Evolutionary conservation across 2,888 invertebrate genomes (phyloP), one percentile per base, ranked within the genome.

Genomic region (Drepanosiphum platanoidis): DNA sequence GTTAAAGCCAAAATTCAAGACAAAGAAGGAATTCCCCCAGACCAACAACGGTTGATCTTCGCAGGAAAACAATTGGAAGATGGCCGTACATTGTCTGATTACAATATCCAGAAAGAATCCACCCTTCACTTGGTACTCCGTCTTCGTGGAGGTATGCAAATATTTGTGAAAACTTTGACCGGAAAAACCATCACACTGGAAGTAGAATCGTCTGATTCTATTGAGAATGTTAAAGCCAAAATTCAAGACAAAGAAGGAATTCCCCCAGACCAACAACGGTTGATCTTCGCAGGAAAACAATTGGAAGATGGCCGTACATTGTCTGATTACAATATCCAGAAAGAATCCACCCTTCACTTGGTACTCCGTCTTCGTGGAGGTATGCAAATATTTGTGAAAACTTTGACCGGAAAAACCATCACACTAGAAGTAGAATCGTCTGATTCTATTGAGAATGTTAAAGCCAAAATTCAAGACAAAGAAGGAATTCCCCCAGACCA

Each of bases 401-500:
- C 91, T 4, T 88, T 91, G 1, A 91, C 91, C 18, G 91, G 91
- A 46, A 91, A 91, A 88, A 91, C 91, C 81, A 91, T 91, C 87
- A 90, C 90, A 15, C 87, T 90, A 5, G 90, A 90, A 87, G 90
- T 92, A 1, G 93, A 93, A 88, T 90, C 92, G 9, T 91, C 92
- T 0, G 92, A 92, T 87, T 91, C 92, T 0, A 92, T 93, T 87
- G 92, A 92, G 88, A 92, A 92, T 89, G 92, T 92, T 0, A 92
- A 92, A 88, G 91, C 91, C 0, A 92, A 91, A 88, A 91, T 91
- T 84, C 91, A 91, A 86, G 92, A 92, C 87, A 92, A 92, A 88
- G 92, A 93, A 88, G 92, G 92, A 1, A 92, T 92, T 87, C 92
- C 92, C 1, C 92, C 92, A 91, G 90, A 92, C 88, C 92, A 92